Evolutionary conservation across 1,140 invertebrate genomes (phyloP), one percentile per base, ranked within the genome.

Genomic region (Oppia nitens): DNA sequence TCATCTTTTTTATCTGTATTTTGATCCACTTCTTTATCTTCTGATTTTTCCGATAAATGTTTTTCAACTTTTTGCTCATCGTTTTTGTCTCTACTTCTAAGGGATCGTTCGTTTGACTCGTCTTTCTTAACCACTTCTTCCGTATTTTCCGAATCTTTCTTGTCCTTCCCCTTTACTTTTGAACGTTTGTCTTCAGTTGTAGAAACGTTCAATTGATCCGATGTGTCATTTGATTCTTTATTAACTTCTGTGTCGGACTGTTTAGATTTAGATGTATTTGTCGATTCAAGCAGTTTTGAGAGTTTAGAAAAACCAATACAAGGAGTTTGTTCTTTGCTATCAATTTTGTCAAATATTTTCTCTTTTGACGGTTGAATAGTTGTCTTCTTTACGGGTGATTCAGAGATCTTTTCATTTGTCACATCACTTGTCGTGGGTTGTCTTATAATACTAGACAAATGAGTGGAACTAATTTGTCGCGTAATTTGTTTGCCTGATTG

Each of bases 401-500:
- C 17, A 17, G 17, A 17, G 6, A 6, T 17, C 6, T 9, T 17
- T 40, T 40, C 17, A 9, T 40, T 17, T 6, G 32, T 6, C 17
- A 17, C 6, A 40, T 6, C 6, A 40, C 17, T 6, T 40, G 17
- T 40, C 17, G 32, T 9, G 6, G 32, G 32, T 9, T 17, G 32
- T 17, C 32, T 40, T 40, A 17, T 40, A 28, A 14, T 51, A 24
- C 49, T 51, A 9, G 49, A 51, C 6, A 25, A 6, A 20, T 6
- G 49, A 28, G 4, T 23, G 6, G 49, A 25, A n/a, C 6, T 4
- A 6, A 51, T 51, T 14, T 23, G 23, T 9, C 49, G 21, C 6
- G 21, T n/a, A n/a, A 28, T 6, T 9, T 6, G 6, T 9, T 51
- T 28, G 6, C 6, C 6, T 9, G 76, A 78, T 3, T 77, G 76